Evolutionary conservation across 2,113 vertebrate species (phyloP), one percentile per base, ranked within the genome.

Genomic region (Indicator indicator): DNA sequence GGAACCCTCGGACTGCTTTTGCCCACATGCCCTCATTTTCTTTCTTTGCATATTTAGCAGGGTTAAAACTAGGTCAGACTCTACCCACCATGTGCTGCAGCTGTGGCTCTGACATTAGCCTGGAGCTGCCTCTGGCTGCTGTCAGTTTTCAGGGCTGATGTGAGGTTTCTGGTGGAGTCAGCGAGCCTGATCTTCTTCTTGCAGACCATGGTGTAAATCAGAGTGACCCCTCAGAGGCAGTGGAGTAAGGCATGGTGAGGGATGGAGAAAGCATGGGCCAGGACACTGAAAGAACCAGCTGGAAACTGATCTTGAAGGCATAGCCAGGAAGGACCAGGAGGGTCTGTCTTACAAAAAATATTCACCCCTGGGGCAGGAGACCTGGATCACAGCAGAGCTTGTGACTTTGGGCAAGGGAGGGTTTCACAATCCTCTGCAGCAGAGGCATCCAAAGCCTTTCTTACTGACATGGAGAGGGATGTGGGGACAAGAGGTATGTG

Each of bases 61-160:
- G 85, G 90, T 96, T 97, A 97, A 58, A 96, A 95, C 87, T 95
- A 94, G 91, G 94, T 93, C 96, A 95, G 70, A 56, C 63, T 90
- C 26, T 16, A 63, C 84, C 70, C 13, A 20, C 73, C 73, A 4
- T 59, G 94, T 83, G 74, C 95, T 94, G 70, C 5, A 54, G 93
- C 89, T 69, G 71, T 2, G 38, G 78, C 68, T 94, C 77, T 94
- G 93, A 83, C 93, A 65, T 94, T 88, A 63, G 62, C 87, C 68
- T 9, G 15, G 77, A 86, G 89, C 87, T 46, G 79, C 89, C 90
- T 84, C 86, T 92, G 92, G 58, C 94, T 95, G 60, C 90, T 96
- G 89, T 96, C 82, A 60, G 42, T 72, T 48, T 62, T 69, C 73
- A 9, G 65, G 71, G 63, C 76, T 62, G 84, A 79, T 76, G 58